Base-by-base conservation (phyloP, 1,140 invertebrate genomes). In the Phortica variegata region DNA sequence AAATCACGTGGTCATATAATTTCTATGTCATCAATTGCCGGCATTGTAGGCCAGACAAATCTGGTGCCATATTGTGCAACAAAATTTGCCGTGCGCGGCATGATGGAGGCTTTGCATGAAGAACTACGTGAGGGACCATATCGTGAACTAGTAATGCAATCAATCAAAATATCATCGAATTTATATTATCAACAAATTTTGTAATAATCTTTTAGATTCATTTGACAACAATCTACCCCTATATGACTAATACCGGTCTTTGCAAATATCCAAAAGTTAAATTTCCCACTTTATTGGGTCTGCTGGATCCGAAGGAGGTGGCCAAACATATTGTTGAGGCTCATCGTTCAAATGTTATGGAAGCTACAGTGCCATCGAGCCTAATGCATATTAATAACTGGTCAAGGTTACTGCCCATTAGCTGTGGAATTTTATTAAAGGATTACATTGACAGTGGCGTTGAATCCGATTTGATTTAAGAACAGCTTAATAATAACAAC, bases 181-280 rank as follows among this genome's bases (percentile, higher is more conserved):
- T n/a, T n/a, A n/a, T n/a, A n/a, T n/a, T n/a, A n/a, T n/a, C n/a
- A n/a, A n/a, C n/a, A n/a, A n/a, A n/a, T n/a, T n/a, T n/a, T n/a
- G n/a, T n/a, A n/a, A n/a, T n/a, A n/a, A n/a, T n/a, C n/a, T 61
- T 76, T 63, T 75, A 89, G 70, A 85, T 94, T n/a, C 83, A 88
- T 58, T 81, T 89, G 32, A 94, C 91, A 0, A 83, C 83, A 0
- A 84, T 93, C 46, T 93, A 83, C 69, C 91, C 91, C 0, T 90
- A 86, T 60, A 88, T 90, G 73, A 87, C 92, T 3, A 85, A 91
- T 61, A 94, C 91, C 1, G 90, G 90, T 2, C 78, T 94, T 1
- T 89, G 89, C 59, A 86, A 91, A 60, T 85, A 86, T 49, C 87
- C 88, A 0, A 84, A 79, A 61, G 84, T 89, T 26, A 86, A 85